phyloP scores from a whole-genome alignment of 2,797 vertebrate species.

The Remorina albescens region DNA sequence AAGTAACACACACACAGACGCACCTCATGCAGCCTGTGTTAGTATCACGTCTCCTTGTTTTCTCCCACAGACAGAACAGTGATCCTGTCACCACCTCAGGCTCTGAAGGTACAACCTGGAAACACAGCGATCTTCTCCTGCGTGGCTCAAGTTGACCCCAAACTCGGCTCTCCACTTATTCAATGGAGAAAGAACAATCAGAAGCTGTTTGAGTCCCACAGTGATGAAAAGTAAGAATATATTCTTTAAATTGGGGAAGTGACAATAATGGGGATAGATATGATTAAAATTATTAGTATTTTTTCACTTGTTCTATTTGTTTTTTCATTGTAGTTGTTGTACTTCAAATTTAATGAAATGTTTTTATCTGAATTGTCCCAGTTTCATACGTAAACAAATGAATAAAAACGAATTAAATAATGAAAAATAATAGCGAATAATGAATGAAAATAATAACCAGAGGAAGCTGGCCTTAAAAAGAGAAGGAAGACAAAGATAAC shows the following conservation, averaged over 20 bases:
- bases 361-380: not conserved
- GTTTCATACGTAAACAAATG: not conserved
- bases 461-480: not conserved
- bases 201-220: constrained; percentile 82
- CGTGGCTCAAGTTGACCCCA: constrained; percentile 82
- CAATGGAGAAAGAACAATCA: constrained; percentile 85
- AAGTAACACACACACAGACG: constrained; percentile 61
- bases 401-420: too few species aligned
- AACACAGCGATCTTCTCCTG: constrained; percentile 86
- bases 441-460: not conserved
- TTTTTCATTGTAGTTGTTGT: not conserved
- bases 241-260: not conserved
- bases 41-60: constrained; percentile 21
- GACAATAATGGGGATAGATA: not conserved
- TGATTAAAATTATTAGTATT: not conserved
- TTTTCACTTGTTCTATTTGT: not conserved
- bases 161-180: constrained; percentile 74
- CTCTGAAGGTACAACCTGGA: constrained; percentile 83
- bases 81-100: constrained; percentile 83
- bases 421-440: too few species aligned
- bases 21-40: constrained; percentile 15
- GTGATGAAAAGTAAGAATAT: constrained; percentile 87
- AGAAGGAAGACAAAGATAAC: not conserved
- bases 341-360: not conserved
- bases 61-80: constrained; percentile 85